Base-by-base conservation (phyloP, 2,113 vertebrate genomes). In the Mugil cephalus region DNA sequence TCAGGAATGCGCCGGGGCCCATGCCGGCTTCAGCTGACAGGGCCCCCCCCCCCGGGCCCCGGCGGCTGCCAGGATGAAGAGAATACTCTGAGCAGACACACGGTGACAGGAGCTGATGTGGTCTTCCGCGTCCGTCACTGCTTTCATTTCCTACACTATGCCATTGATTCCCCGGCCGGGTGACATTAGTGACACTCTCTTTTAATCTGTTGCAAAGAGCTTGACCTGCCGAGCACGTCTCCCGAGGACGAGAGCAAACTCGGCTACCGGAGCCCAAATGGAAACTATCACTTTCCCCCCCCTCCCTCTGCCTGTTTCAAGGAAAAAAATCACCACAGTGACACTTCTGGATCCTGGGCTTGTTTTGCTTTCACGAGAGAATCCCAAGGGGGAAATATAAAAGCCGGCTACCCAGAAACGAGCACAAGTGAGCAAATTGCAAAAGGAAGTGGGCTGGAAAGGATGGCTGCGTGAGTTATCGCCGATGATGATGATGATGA, bases 171-270 rank as follows among this genome's bases (percentile, higher is more conserved):
- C 83, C 85, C 10, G 67, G 83, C 80, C 11, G 79, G 82, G 71
- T 86, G 88, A 90, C 90, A 85, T 71, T 64, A 55, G 79, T 88
- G 89, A 87, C 87, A 85, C 80, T 66, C 76, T 84, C 83, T 89
- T 92, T 93, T 91, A 92, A 93, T 93, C 88, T 83, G 85, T 48
- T 83, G 80, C 85, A 85, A 84, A 83, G 86, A 89, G 82, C 80
- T 67, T 83, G 90, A 90, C 89, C 91, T 19, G 70, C 4, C 4
- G 75, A 65, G 72, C 79, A 47, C 43, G 39, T 82, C 88, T 82
- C 83, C 50, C 0, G 75, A 65, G 89, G 77, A 73, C 34, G 48
- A 73, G 80, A 76, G 66, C 83, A 84, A 87, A 89, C 78, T 77
- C 6, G 40, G 51, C 66, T 63, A 47, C 73, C 9, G 64, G 48